phyloP scores from a whole-genome alignment of 2,113 vertebrate genomes.

The human region GRCh38 chr14:26125501-26126000 shows the following conservation, averaged over 20 bases:
- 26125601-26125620: neutral
- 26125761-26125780: neutral
- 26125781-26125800: conserved; percentile 8
- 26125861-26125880: neutral
- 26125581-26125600: neutral
- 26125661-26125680: neutral
- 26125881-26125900: neutral
- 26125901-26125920: neutral
- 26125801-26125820: neutral
- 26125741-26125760: neutral
- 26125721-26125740: neutral
- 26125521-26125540: neutral
- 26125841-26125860: neutral
- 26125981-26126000: neutral
- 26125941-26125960: neutral
- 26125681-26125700: neutral
- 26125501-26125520: conserved; percentile 2
- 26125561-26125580: neutral
- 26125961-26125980: neutral
- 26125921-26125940: neutral
- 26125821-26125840: neutral
- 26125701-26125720: neutral
- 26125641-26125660: neutral
- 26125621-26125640: neutral
- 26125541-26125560: conserved; percentile 48